Conservation (phyloP, 2,113 vertebrate genomes). For the Tyto alba region DNA sequence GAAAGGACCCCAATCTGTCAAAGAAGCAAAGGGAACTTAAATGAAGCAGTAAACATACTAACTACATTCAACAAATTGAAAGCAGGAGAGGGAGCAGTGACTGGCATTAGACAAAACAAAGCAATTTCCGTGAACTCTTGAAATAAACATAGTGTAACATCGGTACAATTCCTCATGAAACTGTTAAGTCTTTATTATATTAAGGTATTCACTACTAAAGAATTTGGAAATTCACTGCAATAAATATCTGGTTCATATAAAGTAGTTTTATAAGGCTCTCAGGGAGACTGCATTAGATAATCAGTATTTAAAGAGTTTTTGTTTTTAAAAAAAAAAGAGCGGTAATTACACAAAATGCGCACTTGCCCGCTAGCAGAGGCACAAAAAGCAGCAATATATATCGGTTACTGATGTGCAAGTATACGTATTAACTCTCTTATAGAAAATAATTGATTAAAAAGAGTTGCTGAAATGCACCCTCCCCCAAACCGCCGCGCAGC, state of each 20-base stretch:
- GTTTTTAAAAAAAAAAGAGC: background rate
- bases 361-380: background rate
- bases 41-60: background rate
- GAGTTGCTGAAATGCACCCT: no score
- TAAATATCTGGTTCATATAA: background rate
- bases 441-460: background rate
- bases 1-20: background rate
- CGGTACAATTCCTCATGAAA: rapidly evolving
- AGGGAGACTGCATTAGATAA: background rate
- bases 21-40: background rate
- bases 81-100: background rate
- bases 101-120: background rate
- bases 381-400: background rate
- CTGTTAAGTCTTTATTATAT: rapidly evolving
- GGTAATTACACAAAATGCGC: background rate
- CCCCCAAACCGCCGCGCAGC: no score
- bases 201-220: background rate
- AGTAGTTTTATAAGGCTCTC: background rate
- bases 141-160: background rate
- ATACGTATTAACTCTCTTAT: background rate
- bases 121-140: background rate
- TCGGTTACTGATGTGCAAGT: no score
- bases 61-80: background rate
- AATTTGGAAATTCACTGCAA: background rate
- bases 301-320: background rate